Evolutionary conservation across 2,113 vertebrate genomes (phyloP).

Genomic region (Prolemur simus): DNA sequence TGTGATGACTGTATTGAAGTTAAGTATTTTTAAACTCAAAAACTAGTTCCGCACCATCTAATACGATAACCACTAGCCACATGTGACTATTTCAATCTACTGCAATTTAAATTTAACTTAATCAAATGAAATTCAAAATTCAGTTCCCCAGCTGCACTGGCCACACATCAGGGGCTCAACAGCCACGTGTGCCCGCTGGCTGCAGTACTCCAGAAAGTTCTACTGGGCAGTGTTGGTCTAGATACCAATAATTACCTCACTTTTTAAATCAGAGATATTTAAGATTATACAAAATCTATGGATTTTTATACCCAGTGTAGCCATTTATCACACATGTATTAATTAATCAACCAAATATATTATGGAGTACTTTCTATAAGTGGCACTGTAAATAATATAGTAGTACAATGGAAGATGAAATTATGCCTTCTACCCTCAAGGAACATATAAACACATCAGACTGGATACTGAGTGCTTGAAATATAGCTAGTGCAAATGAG

Average conservation of each 20-base stretch:
- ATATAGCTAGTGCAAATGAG: neutral
- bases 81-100: neutral
- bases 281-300: neutral
- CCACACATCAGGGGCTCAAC: neutral
- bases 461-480: neutral
- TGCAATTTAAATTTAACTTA: neutral
- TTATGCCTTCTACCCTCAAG: neutral
- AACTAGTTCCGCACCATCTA: neutral
- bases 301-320: neutral
- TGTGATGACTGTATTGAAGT: neutral
- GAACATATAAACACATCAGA: neutral
- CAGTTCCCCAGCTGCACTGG: neutral
- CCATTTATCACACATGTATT: neutral
- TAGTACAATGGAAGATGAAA: neutral
- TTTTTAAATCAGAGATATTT: neutral
- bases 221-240: neutral
- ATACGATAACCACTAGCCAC: neutral
- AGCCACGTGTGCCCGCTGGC: neutral
- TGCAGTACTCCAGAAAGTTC: neutral
- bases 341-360: neutral
- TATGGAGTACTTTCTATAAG: neutral
- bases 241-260: neutral
- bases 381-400: neutral
- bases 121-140: neutral
- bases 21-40: slow-evolving; percentile 1